Evolutionary conservation across 2,113 vertebrate genomes (phyloP), one percentile per base, ranked within the genome.

Genomic region (Rhineura floridana): DNA sequence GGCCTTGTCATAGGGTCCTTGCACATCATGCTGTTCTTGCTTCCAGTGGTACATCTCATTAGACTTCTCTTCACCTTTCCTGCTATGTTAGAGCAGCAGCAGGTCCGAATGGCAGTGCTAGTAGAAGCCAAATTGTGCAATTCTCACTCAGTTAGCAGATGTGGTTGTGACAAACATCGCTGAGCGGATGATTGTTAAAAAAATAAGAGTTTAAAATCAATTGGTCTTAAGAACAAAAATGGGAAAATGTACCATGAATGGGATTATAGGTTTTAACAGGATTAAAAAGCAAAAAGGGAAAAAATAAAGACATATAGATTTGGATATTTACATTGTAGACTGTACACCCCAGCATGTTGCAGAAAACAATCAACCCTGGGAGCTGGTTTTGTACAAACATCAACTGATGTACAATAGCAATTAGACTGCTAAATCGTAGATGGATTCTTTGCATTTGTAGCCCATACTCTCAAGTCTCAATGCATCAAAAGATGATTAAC

Each of bases 401-500:
- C n/a, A 2, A 63, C 33, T 65, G 87, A 5, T 84, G 1, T 12
- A 15, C 62, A 76, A 23, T n/a, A 89, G 86, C 88, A 84, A 0
- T 28, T 0, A 70, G 87, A 84, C 90, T 89, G 39, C 73, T 93
- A 87, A 55, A 23, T 36, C 87, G 88, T 50, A 83, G 84, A 83
- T 17, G 44, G 63, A 73, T 75, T 85, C 67, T 85, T 75, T 84
- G 30, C 46, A 78, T 63, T 0, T n/a, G 82, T 84, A 88, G 88
- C 91, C 86, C 90, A 78, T 62, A 46, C 36, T 86, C 83, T 76
- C 76, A 81, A 3, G 25, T 19, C 79, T 87, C 87, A 93, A 80
- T 2, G 59, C 0, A 13, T 92, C 92, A 87, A 87, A 90, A 91
- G 88, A 87, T 65, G 88, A 93, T 91, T 93, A 83, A 91, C 89